Evolutionary conservation across 2,113 vertebrate genomes (phyloP).

Genomic region (Phaetusa simplex): DNA sequence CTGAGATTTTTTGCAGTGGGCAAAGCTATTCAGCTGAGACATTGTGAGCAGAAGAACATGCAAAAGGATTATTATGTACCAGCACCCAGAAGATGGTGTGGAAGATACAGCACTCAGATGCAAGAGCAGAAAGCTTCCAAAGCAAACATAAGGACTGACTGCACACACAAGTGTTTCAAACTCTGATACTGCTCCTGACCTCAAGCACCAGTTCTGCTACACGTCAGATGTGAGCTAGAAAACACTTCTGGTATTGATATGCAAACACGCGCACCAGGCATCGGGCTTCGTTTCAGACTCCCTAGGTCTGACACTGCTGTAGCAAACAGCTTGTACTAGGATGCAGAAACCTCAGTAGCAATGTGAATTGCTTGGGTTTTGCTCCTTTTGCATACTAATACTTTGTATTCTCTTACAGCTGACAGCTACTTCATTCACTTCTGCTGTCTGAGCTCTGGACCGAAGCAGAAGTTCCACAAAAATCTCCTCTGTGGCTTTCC

Average conservation of each 20-base stretch:
- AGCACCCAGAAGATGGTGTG: neutral
- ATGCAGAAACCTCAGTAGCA: neutral
- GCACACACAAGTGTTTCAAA: neutral
- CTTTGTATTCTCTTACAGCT: neutral
- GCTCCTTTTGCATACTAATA: neutral
- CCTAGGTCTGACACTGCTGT: neutral
- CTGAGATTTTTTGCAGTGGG: neutral
- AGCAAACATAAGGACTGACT: neutral
- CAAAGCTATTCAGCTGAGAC: neutral
- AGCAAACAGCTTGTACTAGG: neutral
- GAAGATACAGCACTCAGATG: neutral
- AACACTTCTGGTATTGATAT: neutral
- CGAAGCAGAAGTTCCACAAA: neutral
- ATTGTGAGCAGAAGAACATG: neutral
- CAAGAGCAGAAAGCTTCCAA: neutral
- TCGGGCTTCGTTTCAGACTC: neutral
- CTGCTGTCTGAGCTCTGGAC: neutral
- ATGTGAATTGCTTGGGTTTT: neutral
- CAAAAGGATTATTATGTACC: neutral
- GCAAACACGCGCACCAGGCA: neutral
- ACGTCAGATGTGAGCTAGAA: neutral
- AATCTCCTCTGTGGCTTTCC: neutral
- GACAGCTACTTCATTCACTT: neutral
- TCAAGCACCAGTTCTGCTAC: neutral
- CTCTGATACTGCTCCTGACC: neutral